These are phyloP conservation scores for Pycnomerus fuliginosus DNA, from an alignment of 2,888 invertebrate genomes.

Conservation along the genomic window DNA sequence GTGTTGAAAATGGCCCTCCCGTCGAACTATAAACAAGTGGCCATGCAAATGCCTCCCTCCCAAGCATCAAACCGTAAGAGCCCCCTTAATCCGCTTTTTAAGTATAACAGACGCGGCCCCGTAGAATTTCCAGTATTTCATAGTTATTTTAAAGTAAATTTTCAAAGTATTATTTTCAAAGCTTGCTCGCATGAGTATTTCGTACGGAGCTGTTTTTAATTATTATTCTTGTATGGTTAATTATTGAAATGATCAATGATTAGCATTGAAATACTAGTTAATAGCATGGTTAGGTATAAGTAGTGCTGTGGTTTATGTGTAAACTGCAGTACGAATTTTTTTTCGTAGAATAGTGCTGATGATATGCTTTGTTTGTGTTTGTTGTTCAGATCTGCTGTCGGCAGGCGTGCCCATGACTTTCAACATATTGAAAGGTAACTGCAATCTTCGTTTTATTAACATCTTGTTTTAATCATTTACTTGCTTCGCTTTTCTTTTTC, in stretches of 20 bases:
- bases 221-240: slow-evolving; percentile 23
- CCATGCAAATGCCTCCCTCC: slow-evolving; percentile 71
- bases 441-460: slow-evolving; percentile 41
- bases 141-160: no score
- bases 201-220: slow-evolving; percentile 29
- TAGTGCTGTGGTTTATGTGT: slow-evolving; percentile 22
- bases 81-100: slow-evolving; percentile 2
- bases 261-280: slow-evolving; percentile 28
- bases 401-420: slow-evolving; percentile 80
- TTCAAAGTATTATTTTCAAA: slow-evolving; percentile 13
- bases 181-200: slow-evolving; percentile 45
- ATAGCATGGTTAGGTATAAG: slow-evolving; percentile 34
- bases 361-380: slow-evolving; percentile 64
- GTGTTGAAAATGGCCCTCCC: slow-evolving; percentile 75
- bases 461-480: slow-evolving; percentile 9
- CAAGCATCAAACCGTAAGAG: slow-evolving; percentile 72
- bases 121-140: slow-evolving; percentile 18
- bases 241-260: slow-evolving; percentile 19
- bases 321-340: slow-evolving; percentile 14
- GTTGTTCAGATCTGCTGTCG: slow-evolving; percentile 77
- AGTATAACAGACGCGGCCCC: slow-evolving; percentile 7
- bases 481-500: slow-evolving; percentile 1
- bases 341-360: slow-evolving; percentile 53
- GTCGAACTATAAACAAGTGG: slow-evolving; percentile 80
- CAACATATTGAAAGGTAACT: slow-evolving; percentile 86